Evolutionary conservation across 2,113 vertebrate genomes (phyloP).

Genomic region (Castor canadensis): DNA sequence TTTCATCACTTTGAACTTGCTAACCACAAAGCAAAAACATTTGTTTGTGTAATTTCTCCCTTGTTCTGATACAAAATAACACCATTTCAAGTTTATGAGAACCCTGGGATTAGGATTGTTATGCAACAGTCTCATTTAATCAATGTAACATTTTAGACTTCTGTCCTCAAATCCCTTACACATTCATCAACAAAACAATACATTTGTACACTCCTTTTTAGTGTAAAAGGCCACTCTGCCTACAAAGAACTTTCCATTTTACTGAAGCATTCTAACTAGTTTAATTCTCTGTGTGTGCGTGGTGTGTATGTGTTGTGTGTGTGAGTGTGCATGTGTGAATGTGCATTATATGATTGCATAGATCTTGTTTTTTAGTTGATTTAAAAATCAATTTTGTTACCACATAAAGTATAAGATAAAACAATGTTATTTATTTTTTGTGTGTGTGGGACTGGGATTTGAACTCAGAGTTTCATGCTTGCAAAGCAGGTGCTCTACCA

Average conservation of each 20-base stretch:
- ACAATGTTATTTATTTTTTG: neutral
- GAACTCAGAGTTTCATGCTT: too few species aligned
- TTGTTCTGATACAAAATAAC: conserved; percentile 46
- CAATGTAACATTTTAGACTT: conserved; percentile 53
- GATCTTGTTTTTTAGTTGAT: conserved; percentile 7
- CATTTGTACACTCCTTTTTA: neutral
- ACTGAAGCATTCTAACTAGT: neutral
- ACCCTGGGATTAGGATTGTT: conserved; percentile 39
- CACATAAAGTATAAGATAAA: conserved; percentile 18
- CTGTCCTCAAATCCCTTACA: conserved; percentile 34
- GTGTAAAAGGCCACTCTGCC: neutral
- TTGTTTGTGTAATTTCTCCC: conserved; percentile 51
- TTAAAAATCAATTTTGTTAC: conserved; percentile 33
- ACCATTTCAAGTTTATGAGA: conserved; percentile 55
- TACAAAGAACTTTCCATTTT: conserved; percentile 20
- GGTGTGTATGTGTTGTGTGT: neutral
- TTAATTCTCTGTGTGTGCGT: neutral
- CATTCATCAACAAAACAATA: conserved; percentile 53
- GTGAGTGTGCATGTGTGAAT: neutral
- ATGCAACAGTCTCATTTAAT: conserved; percentile 46
- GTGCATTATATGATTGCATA: neutral
- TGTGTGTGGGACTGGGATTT: too few species aligned
- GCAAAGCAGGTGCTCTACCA: too few species aligned
- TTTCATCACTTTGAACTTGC: conserved; percentile 31
- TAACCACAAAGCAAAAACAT: conserved; percentile 51